These are phyloP conservation scores for Brachypalpus laphriformis DNA, from an alignment of 2,888 invertebrate genomes.

Conservation along the genomic window DNA sequence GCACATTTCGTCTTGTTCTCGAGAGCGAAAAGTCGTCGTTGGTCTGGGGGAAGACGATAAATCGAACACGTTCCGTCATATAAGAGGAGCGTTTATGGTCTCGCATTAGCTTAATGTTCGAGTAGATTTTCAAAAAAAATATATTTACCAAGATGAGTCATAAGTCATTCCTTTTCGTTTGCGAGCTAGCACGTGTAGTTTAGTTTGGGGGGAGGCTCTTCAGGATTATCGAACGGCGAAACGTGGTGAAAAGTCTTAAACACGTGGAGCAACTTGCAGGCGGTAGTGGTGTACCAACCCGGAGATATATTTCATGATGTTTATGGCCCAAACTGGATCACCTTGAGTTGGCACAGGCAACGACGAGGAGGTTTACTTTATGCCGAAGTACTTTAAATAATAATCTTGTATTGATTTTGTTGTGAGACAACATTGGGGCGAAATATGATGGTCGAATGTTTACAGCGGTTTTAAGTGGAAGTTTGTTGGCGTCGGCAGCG, in stretches of 20 bases:
- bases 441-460: conserved; percentile 1
- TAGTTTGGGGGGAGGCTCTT: neutral
- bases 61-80: conserved; percentile 20
- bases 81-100: conserved; percentile 22
- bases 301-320: conserved; percentile 25
- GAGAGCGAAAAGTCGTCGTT: too few relatives aligned
- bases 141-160: conserved; percentile 13
- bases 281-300: conserved; percentile 7
- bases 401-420: conserved; percentile 49
- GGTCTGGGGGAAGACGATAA: too few relatives aligned
- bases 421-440: conserved; percentile 2
- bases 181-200: conserved; percentile 36
- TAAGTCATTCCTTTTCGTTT: neutral
- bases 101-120: conserved; percentile 35
- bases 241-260: conserved; percentile 49
- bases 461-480: neutral
- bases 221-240: neutral
- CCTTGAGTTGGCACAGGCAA: conserved; percentile 32
- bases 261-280: conserved; percentile 41
- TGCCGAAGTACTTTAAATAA: conserved; percentile 55
- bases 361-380: conserved; percentile 42
- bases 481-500: neutral
- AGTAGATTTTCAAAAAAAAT: conserved; percentile 1
- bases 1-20: neutral
- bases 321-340: conserved; percentile 38